These are phyloP conservation scores for Connochaetes taurinus DNA, from an alignment of 2,113 vertebrate genomes.

Conservation along the genomic window DNA sequence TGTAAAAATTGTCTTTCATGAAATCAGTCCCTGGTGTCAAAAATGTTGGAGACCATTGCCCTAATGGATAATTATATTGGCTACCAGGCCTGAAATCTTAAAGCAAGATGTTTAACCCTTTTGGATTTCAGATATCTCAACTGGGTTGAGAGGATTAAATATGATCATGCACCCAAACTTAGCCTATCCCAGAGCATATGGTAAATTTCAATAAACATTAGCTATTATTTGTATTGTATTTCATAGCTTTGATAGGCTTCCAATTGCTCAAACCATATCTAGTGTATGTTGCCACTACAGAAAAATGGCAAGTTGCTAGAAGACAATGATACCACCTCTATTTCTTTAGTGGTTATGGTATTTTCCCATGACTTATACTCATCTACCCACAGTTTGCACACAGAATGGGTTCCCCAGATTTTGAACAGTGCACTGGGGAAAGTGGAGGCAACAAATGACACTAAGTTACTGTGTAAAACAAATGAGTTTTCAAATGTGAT, in stretches of 20 bases:
- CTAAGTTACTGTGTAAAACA: constrained; percentile 41
- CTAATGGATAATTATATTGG: neutral
- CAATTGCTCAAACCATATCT: neutral
- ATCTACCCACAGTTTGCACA: neutral
- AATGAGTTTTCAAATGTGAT: constrained; percentile 12
- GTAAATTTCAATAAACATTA: neutral
- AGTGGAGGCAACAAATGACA: neutral
- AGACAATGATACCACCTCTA: neutral
- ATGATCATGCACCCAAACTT: neutral
- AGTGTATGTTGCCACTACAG: neutral
- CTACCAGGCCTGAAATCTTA: neutral
- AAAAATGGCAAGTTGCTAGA: neutral
- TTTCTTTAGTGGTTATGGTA: neutral
- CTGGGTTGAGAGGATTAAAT: neutral
- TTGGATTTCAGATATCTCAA: neutral
- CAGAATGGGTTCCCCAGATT: neutral
- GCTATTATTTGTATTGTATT: neutral
- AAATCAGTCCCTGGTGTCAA: neutral
- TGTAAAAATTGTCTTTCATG: neutral
- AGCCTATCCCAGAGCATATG: neutral
- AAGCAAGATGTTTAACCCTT: neutral
- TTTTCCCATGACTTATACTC: neutral
- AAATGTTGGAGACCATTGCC: neutral
- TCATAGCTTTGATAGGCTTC: neutral
- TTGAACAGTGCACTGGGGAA: neutral